These are phyloP conservation scores for Tokudaia muenninki DNA, from an alignment of 2,797 vertebrate genomes.

Conservation along the genomic window DNA sequence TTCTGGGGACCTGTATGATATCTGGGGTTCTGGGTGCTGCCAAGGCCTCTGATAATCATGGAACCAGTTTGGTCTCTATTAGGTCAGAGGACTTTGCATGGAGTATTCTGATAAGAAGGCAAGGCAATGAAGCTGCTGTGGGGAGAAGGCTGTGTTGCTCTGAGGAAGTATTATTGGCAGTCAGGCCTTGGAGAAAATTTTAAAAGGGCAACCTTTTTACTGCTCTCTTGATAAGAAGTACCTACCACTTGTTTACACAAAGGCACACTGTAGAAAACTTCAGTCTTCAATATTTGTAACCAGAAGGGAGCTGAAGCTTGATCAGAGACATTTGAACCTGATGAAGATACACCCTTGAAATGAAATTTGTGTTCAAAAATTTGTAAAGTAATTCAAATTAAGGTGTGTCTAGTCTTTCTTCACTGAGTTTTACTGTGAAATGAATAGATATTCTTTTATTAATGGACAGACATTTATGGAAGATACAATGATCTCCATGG, in stretches of 20 bases:
- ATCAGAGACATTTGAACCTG: not conserved
- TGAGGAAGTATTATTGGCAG: not conserved
- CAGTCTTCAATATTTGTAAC: not conserved
- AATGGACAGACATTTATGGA: not conserved
- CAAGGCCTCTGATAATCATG: not conserved
- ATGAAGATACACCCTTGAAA: not conserved
- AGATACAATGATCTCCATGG: not conserved
- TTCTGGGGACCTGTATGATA: not conserved
- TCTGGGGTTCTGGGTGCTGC: not conserved
- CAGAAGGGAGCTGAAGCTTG: not conserved
- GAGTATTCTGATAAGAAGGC: not conserved
- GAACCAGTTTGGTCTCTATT: too few relatives aligned
- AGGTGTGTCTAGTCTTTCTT: not conserved
- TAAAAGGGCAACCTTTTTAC: not conserved
- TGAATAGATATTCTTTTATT: not conserved
- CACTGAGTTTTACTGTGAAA: not conserved
- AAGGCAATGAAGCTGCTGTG: not conserved
- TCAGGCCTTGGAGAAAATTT: not conserved
- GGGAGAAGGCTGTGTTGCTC: not conserved
- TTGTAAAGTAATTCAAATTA: not conserved
- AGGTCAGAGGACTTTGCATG: not conserved
- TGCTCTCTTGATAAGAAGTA: not conserved
- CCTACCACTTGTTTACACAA: not conserved
- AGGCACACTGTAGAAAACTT: not conserved
- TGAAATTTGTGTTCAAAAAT: not conserved